Evolutionary conservation across 2,797 vertebrate species (phyloP).

Genomic region (Crax fasciolata): DNA sequence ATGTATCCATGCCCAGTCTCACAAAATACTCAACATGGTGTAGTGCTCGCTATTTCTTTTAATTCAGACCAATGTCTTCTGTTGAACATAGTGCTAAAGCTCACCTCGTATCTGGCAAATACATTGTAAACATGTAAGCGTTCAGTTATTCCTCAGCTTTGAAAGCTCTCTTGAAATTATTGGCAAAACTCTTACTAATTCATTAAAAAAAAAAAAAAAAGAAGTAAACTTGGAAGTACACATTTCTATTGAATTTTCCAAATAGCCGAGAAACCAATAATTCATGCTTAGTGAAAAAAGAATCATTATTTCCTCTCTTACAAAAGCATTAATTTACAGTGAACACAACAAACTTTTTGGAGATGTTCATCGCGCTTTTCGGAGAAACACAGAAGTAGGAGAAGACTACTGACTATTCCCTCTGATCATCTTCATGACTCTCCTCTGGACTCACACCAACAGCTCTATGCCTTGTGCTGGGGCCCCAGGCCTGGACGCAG

Average conservation of each 20-base stretch:
- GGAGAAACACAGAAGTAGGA: background rate
- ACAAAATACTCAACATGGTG: background rate
- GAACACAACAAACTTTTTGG: background rate
- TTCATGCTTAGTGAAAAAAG: background rate
- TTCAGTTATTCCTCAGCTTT: background rate
- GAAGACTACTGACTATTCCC: too few relatives aligned
- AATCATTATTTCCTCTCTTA: background rate
- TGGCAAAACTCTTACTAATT: background rate
- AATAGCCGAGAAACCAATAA: background rate
- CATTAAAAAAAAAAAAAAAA: background rate
- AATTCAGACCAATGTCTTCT: background rate
- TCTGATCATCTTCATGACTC: too few relatives aligned
- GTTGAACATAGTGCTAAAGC: background rate
- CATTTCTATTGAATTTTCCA: background rate
- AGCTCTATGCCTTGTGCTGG: too few relatives aligned
- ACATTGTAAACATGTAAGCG: fast-evolving
- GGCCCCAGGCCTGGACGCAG: too few relatives aligned
- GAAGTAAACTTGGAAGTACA: background rate
- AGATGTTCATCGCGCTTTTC: background rate
- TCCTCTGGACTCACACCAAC: too few relatives aligned
- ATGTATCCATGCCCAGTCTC: background rate
- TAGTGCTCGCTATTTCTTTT: background rate
- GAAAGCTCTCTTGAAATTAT: background rate
- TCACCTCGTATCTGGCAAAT: background rate
- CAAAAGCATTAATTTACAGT: background rate